Base-by-base conservation (phyloP, 2,113 vertebrate species). In the Lamprotornis superbus region DNA sequence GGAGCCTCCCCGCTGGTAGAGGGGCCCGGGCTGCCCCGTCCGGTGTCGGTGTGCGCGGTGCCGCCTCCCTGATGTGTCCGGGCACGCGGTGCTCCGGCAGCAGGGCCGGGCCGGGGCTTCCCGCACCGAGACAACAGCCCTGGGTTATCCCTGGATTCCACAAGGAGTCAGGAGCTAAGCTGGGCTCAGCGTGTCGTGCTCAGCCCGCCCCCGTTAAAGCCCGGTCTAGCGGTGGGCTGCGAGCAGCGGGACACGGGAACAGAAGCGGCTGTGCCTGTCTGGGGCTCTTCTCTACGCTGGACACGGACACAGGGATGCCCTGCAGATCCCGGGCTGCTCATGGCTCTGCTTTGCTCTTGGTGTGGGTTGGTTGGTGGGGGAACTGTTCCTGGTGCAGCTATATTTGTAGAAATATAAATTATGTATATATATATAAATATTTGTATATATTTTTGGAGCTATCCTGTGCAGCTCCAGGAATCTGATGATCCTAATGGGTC, bases 261-360 rank as follows among this genome's bases (percentile, higher is more conserved):
- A 6, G 42, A 17, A 44, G 17, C 42, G 42, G 42, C 18, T 44
- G 17, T 44, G 42, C 17, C 42, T 17, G 42, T 17, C 46, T 22
- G 49, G 49, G 15, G 76, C 76, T 35, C 39, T 19, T 17, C 42
- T 44, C 40, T 15, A 15, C 14, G 40, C 42, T 10, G 61, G 50
- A 10, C 42, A 11, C 52, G 18, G 14, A 15, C 14, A 13, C 10
- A 6, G 5, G 1, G 44, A 14, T 40, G 53, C 53, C 9, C 23
- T 3, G 53, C 23, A 23, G 44, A 44, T n/a, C 53, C 8, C 30
- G 12, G 65, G 0, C 35, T 11, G 30, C 3, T 50, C 11, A 0
- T 4, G 17, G 50, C 40, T 3, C 40, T 33, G 19, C 4, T 49
- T 28, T 23, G 64, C 44, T 40, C 23, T 7, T 18, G 28, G 23